These are phyloP conservation scores for Philereme transversata DNA, from an alignment of 2,888 invertebrate genomes.

Conservation along the genomic window DNA sequence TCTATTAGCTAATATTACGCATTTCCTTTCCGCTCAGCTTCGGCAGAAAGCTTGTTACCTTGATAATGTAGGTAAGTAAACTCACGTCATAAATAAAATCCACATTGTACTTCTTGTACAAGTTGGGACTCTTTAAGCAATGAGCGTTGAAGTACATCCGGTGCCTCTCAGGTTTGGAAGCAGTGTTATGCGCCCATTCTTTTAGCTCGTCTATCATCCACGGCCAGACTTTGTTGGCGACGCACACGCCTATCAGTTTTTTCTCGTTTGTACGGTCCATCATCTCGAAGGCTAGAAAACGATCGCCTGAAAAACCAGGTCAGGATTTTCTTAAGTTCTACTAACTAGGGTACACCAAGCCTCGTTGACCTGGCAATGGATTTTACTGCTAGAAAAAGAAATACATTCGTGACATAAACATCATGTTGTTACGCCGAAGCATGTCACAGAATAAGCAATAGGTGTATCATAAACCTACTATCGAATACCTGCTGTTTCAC, in stretches of 20 bases:
- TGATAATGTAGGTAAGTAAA: slow-evolving; percentile 6
- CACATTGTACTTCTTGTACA: slow-evolving; percentile 72
- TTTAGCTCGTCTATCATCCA: slow-evolving; percentile 81
- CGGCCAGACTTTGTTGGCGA: slow-evolving; percentile 74
- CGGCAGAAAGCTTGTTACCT: too few species aligned
- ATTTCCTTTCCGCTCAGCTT: too few species aligned
- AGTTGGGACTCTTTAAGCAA: slow-evolving; percentile 68
- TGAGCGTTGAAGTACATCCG: slow-evolving; percentile 81
- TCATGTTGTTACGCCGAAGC: too few species aligned
- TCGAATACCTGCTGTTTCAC: too few species aligned
- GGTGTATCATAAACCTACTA: too few species aligned
- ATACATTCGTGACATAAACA: too few species aligned
- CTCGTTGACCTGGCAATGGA: too few species aligned
- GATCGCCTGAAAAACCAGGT: slow-evolving; percentile 52
- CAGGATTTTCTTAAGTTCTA: too few species aligned
- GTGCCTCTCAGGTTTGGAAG: slow-evolving; percentile 62
- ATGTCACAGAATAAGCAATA: too few species aligned
- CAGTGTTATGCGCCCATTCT: slow-evolving; percentile 76
- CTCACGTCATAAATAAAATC: slow-evolving; percentile 80
- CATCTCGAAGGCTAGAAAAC: slow-evolving; percentile 61
- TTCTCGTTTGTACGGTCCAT: slow-evolving; percentile 61
- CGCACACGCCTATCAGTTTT: slow-evolving; percentile 74
- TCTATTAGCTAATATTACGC: too few species aligned
- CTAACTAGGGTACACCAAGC: too few species aligned
- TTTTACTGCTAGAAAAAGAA: too few species aligned